A percentile compares a stretch with the other conserved stretches of the same genome.
Evolutionary conservation across 2,113 vertebrate species (phyloP).

Genomic region (Verasper variegatus): DNA sequence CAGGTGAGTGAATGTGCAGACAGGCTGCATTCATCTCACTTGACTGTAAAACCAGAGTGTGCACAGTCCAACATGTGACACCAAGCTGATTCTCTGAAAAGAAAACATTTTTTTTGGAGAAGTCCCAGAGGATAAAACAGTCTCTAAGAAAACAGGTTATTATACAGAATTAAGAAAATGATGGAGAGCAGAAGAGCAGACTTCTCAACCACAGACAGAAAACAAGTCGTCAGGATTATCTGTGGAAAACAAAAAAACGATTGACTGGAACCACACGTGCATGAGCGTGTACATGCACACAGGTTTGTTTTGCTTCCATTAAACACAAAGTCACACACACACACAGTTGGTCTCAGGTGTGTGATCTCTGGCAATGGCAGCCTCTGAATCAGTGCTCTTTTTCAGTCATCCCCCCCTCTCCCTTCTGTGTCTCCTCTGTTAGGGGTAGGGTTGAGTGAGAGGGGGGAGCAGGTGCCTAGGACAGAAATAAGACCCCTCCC

Average conservation of each 20-base stretch:
- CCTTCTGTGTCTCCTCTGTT: constrained; percentile 29
- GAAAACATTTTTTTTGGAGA: constrained; percentile 7
- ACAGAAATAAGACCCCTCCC: constrained; percentile 38
- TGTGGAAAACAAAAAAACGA: constrained; percentile 20
- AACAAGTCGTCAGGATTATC: constrained; percentile 23
- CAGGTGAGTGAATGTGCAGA: constrained; percentile 36
- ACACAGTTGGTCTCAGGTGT: constrained; percentile 76
- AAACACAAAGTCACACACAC: constrained; percentile 10
- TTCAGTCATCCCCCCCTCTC: constrained; percentile 23
- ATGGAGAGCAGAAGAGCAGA: constrained; percentile 35
- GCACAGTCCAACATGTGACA: constrained; percentile 48
- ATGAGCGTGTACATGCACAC: constrained; percentile 16
- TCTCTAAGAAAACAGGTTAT: constrained; percentile 26
- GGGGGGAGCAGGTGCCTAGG: constrained; percentile 65
- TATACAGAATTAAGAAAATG: constrained; percentile 56
- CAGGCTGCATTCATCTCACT: constrained; percentile 45
- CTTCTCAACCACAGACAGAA: background rate
- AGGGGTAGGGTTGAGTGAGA: too few species aligned
- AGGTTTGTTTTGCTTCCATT: constrained; percentile 19
- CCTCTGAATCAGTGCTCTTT: constrained; percentile 54
- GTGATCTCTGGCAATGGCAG: constrained; percentile 68
- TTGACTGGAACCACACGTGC: constrained; percentile 12
- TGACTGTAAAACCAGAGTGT: constrained; percentile 54
- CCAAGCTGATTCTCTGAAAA: constrained; percentile 41
- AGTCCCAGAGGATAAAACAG: constrained; percentile 41